Base-by-base conservation (phyloP, 2,113 vertebrate species). In the Stigmatopora nigra region DNA sequence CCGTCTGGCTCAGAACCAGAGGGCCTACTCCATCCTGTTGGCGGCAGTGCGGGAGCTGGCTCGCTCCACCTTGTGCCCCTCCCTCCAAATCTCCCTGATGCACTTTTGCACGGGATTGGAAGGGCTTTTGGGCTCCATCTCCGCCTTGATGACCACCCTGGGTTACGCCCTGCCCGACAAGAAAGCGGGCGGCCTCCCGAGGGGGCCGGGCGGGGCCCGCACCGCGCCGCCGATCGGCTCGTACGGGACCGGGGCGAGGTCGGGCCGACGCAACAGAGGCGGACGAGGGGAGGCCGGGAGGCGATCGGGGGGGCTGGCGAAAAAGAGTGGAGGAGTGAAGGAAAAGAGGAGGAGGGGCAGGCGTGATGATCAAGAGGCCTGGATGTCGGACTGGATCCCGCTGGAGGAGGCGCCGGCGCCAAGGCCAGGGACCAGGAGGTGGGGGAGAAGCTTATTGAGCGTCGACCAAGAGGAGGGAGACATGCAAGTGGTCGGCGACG, bases 71-170 rank as follows among this genome's bases (percentile, higher is more conserved):
- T 90, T 93, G 63, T 92, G 92, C 4, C 93, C 94, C 0, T 93
- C 94, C 78, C 92, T 97, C 49, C 93, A 93, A 55, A 93, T 89
- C 55, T 94, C 93, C 64, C 89, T 98, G 45, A 85, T 93, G 5
- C 95, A 97, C 83, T 97, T 98, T 78, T 96, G 95, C 63, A 94
- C 93, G 44, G 95, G 95, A 68, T 88, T 98, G 1, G 95, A 96
- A 65, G 94, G 95, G 0, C 79, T 98, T 53, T 91, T 97, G 79
- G 93, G 94, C 72, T 96, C 94, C 49, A 98, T 98, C 13, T 94
- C 94, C 0, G 94, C 94, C 0, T 92, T 97, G 72, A 96, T 98
- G 94, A 93, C 92, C 0, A 91, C 92, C 0, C 86, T 98, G 44
- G 93, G 95, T 7, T 95, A 97, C 73, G 87, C 92, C 0, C 77